Conservation (phyloP, 2,113 vertebrate species). For the Vulpes lagopus region DNA sequence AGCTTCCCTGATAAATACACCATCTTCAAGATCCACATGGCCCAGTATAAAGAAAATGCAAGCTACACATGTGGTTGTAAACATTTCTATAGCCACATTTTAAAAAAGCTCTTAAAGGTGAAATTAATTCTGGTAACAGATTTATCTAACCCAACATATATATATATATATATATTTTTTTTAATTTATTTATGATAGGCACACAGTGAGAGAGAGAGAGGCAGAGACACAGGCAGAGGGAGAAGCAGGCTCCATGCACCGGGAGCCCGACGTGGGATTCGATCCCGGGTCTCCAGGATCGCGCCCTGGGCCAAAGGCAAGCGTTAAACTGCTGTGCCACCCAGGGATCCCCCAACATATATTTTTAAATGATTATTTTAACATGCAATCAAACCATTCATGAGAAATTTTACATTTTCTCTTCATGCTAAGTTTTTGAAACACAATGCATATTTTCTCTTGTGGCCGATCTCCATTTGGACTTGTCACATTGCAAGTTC, state of each 20-base stretch:
- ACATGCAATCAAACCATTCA: not conserved
- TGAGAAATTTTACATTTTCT: not conserved
- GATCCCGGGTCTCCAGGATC: too few species aligned
- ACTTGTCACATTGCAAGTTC: not conserved
- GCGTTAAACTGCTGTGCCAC: too few species aligned
- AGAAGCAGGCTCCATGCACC: too few species aligned
- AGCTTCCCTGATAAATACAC: not conserved
- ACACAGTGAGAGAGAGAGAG: too few species aligned
- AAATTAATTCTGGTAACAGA: conserved; percentile 26
- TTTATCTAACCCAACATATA: not conserved
- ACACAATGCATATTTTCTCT: not conserved
- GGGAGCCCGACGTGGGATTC: too few species aligned
- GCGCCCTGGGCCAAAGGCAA: too few species aligned
- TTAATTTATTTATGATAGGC: too few species aligned
- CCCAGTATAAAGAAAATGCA: not conserved
- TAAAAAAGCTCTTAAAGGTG: not conserved
- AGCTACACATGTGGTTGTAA: not conserved
- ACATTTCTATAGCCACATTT: not conserved
- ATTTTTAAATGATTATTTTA: not conserved
- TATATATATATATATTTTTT: not conserved
- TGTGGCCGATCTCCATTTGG: not conserved
- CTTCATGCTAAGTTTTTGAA: not conserved
- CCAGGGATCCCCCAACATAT: too few species aligned
- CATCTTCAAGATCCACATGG: accelerated
- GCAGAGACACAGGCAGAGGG: too few species aligned